These are phyloP conservation scores for Antechinus flavipes DNA, from an alignment of 2,113 vertebrate species.

Conservation along the genomic window DNA sequence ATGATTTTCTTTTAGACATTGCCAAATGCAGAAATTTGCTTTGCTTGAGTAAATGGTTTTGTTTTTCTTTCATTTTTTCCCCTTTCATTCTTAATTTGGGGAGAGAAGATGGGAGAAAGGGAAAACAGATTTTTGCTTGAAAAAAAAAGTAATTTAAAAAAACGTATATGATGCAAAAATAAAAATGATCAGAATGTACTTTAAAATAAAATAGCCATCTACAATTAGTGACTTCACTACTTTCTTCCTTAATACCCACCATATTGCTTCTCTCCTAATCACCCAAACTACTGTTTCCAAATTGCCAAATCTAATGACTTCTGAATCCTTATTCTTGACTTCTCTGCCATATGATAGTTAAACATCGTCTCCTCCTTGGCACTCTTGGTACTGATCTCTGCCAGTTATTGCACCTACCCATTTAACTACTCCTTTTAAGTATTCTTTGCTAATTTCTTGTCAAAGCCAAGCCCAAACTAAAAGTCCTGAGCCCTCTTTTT, in stretches of 20 bases:
- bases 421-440: background rate
- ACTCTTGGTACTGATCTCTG: background rate
- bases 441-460: background rate
- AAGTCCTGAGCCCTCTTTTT: background rate
- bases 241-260: background rate
- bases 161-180: background rate
- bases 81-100: background rate
- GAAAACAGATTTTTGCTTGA: background rate
- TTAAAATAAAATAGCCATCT: background rate
- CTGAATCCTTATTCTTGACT: background rate
- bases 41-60: background rate
- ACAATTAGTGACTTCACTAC: background rate
- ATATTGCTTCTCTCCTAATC: background rate
- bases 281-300: background rate
- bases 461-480: no score
- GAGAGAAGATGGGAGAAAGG: background rate
- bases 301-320: background rate
- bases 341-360: no score
- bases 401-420: background rate
- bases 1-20: background rate
- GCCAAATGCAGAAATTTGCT: background rate
- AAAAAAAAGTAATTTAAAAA: background rate
- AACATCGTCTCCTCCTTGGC: background rate
- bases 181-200: background rate
- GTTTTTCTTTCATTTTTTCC: background rate